Percentiles rank a stretch among this genome's conserved stretches.
Conservation (phyloP, 2,113 vertebrate genomes). For the Pangasianodon hypophthalmus region DNA sequence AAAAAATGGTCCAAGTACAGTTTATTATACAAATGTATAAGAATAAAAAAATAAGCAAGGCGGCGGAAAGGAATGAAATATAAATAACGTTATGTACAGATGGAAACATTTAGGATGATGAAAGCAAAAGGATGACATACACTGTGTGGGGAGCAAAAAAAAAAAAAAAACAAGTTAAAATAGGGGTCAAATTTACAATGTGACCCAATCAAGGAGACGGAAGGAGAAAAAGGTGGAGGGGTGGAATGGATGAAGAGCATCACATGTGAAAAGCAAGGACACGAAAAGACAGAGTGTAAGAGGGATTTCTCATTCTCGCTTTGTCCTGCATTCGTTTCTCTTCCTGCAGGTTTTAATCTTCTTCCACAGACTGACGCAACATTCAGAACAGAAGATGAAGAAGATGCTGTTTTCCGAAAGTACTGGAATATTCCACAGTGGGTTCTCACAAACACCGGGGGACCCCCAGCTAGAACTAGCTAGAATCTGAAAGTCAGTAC, state of each 20-base stretch:
- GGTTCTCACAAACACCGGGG: background rate
- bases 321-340: background rate
- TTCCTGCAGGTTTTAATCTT: background rate
- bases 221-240: background rate
- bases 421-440: background rate
- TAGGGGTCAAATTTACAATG: background rate
- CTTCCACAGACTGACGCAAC: background rate
- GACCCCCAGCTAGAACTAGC: background rate
- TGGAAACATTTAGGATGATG: constrained; percentile 27
- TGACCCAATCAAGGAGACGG: background rate
- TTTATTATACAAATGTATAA: constrained; percentile 69
- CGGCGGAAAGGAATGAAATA: constrained; percentile 71
- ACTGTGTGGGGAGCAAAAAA: background rate
- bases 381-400: background rate
- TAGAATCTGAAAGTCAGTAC: background rate
- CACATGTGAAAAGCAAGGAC: background rate
- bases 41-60: constrained; percentile 60
- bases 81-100: constrained; percentile 82
- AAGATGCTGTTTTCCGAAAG: background rate
- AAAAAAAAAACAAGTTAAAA: background rate
- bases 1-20: constrained; percentile 77
- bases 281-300: background rate
- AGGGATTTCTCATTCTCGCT: background rate
- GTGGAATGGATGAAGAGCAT: background rate
- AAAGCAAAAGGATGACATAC: background rate